Percentiles rank a stretch among this genome's conserved stretches.
These are phyloP conservation scores for Copidosoma floridanum DNA, from an alignment of 1,140 invertebrate species.

Conservation along the genomic window DNA sequence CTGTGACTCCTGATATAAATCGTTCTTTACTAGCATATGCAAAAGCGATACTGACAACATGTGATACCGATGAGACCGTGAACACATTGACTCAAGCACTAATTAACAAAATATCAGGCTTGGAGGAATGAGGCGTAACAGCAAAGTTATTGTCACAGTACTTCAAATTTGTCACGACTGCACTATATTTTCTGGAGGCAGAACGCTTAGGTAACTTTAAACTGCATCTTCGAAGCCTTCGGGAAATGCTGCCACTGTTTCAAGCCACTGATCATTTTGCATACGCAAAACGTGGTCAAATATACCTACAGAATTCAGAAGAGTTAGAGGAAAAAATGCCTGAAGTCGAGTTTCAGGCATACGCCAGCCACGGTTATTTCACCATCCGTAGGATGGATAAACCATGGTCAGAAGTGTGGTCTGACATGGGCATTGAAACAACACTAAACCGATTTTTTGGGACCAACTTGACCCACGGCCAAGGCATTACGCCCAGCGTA, in stretches of 20 bases:
- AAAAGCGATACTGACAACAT: too few species aligned
- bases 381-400: slow-evolving; percentile 40
- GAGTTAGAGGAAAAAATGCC: slow-evolving; percentile 35
- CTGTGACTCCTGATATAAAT: neutral
- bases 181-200: slow-evolving; percentile 16
- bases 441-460: slow-evolving; percentile 36
- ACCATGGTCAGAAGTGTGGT: slow-evolving; percentile 47
- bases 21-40: neutral
- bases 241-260: slow-evolving; percentile 42
- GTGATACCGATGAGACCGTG: too few species aligned
- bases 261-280: slow-evolving; percentile 42
- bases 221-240: slow-evolving; percentile 30
- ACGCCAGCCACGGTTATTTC: slow-evolving; percentile 30
- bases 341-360: slow-evolving; percentile 38
- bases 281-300: slow-evolving; percentile 43
- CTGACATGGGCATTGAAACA: slow-evolving; percentile 46
- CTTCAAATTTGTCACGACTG: slow-evolving; percentile 5
- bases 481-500: slow-evolving; percentile 20
- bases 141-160: slow-evolving; percentile 23
- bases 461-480: slow-evolving; percentile 30
- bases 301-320: slow-evolving; percentile 46
- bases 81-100: neutral
- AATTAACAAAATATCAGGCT: neutral
- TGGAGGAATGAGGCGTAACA: slow-evolving; percentile 30
- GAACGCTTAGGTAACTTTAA: slow-evolving; percentile 38